Percentiles rank a stretch among this genome's conserved stretches.
phyloP scores from a whole-genome alignment of 2,888 invertebrate genomes.

The Pachycephus smyrnensis region DNA sequence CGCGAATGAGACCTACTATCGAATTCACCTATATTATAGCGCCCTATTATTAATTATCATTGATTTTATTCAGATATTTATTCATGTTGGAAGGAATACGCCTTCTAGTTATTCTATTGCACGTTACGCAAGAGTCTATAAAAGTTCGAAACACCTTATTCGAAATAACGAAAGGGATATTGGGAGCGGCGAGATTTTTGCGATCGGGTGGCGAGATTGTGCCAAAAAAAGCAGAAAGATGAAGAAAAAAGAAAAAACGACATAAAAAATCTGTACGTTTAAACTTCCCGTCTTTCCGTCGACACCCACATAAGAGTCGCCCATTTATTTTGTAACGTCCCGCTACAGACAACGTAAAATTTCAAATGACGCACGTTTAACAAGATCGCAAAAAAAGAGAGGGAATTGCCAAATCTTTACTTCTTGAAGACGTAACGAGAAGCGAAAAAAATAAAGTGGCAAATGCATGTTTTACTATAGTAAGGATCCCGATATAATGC shows the following conservation, averaged over 20 bases:
- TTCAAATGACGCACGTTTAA: too few species aligned
- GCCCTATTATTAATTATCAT: slow-evolving; percentile 28
- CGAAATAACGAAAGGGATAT: background rate
- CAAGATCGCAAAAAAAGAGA: background rate
- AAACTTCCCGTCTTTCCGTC: background rate
- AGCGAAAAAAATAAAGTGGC: background rate
- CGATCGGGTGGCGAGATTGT: slow-evolving; percentile 3
- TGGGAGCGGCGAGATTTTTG: background rate
- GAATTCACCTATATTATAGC: slow-evolving; percentile 16
- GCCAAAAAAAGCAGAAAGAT: slow-evolving; percentile 4
- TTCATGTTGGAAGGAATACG: slow-evolving; percentile 28
- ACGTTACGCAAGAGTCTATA: background rate
- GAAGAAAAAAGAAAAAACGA: slow-evolving; percentile 6
- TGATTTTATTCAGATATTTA: slow-evolving; percentile 38
- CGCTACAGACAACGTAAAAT: too few species aligned
- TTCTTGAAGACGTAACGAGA: background rate
- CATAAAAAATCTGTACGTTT: background rate
- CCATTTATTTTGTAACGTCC: too few species aligned
- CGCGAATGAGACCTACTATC: slow-evolving; percentile 8
- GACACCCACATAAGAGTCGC: background rate
- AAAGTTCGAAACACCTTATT: background rate
- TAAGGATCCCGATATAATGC: background rate
- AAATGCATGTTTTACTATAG: background rate
- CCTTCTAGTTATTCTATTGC: background rate
- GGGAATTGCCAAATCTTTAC: background rate